Evolutionary conservation across 2,113 vertebrate genomes (phyloP).

Genomic region (Triplophysa rosa): DNA sequence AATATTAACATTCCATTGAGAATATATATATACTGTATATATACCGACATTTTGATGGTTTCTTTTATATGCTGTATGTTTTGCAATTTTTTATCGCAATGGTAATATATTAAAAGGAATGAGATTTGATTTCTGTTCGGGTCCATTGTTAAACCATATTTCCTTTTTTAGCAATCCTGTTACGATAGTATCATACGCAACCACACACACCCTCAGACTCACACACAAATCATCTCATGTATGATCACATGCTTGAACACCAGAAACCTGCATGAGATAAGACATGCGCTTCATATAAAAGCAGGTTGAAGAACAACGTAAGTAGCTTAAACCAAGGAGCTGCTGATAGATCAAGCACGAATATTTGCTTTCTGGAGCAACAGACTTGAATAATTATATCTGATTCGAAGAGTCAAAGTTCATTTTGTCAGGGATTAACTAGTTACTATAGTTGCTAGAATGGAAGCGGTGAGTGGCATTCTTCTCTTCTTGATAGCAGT

Average conservation of each 20-base stretch:
- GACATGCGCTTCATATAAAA: slow-evolving; percentile 3
- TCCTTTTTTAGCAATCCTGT: not conserved
- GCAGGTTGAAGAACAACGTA: not conserved
- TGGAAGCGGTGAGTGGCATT: not conserved
- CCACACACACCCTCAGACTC: slow-evolving; percentile 8
- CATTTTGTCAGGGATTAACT: not conserved
- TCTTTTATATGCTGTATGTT: not conserved
- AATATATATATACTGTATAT: no score
- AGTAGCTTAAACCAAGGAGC: not conserved
- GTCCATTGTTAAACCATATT: not conserved
- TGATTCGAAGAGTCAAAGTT: not conserved
- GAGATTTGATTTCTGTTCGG: not conserved
- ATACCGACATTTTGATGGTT: no score
- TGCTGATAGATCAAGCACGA: not conserved
- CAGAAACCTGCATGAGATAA: not conserved
- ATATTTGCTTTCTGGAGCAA: not conserved
- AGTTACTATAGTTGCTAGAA: not conserved
- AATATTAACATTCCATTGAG: not conserved
- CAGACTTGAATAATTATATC: not conserved
- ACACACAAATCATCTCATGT: slow-evolving; percentile 13
- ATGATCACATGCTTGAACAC: slow-evolving; percentile 15
- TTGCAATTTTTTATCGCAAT: not conserved
- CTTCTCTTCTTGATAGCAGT: not conserved
- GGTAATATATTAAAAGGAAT: not conserved
- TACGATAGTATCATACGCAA: slow-evolving; percentile 6